Percentiles rank a stretch among this genome's conserved stretches.
phyloP scores from a whole-genome alignment of 2,797 vertebrate genomes.

The Tenualosa ilisha region DNA sequence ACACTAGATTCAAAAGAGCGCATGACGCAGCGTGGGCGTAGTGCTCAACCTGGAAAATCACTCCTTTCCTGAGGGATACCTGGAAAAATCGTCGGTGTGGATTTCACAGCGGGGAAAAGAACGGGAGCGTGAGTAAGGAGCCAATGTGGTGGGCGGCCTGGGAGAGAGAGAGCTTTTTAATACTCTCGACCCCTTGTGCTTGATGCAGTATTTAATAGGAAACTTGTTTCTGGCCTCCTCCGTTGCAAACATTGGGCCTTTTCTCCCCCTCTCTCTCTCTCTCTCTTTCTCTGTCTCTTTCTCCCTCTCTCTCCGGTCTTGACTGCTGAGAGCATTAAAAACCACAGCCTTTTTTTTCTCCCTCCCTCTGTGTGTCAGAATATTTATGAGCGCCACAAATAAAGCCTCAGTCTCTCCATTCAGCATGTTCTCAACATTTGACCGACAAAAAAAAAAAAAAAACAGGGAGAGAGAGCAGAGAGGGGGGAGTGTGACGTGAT shows the following conservation, averaged over 20 bases:
- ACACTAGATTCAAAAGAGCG: constrained; percentile 18
- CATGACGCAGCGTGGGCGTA: constrained; percentile 18
- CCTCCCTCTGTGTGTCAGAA: constrained; percentile 29
- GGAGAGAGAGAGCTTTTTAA: constrained; percentile 25
- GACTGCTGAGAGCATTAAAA: constrained; percentile 35
- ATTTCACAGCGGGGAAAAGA: constrained; percentile 31
- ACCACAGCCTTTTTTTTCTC: constrained; percentile 25
- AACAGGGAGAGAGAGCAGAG: not conserved
- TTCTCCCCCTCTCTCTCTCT: not conserved
- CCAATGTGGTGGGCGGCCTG: constrained; percentile 19
- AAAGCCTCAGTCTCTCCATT: constrained; percentile 21
- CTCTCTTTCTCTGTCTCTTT: not conserved
- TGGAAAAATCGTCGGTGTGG: constrained; percentile 45
- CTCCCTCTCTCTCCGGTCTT: constrained; percentile 5
- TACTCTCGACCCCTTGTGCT: constrained; percentile 28
- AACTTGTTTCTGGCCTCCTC: constrained; percentile 10
- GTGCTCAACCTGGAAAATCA: constrained; percentile 33
- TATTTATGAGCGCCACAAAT: constrained; percentile 21
- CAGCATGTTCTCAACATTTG: not conserved
- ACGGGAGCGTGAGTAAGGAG: constrained; percentile 23
- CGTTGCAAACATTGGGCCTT: constrained; percentile 23
- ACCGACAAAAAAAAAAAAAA: constrained; percentile 3
- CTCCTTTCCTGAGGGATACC: constrained; percentile 42
- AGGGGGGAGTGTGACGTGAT: not conserved
- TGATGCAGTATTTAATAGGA: constrained; percentile 29